Percentiles rank a stretch among this genome's conserved stretches.
Conservation (phyloP, 2,797 vertebrate species). For the Scleropages formosus region DNA sequence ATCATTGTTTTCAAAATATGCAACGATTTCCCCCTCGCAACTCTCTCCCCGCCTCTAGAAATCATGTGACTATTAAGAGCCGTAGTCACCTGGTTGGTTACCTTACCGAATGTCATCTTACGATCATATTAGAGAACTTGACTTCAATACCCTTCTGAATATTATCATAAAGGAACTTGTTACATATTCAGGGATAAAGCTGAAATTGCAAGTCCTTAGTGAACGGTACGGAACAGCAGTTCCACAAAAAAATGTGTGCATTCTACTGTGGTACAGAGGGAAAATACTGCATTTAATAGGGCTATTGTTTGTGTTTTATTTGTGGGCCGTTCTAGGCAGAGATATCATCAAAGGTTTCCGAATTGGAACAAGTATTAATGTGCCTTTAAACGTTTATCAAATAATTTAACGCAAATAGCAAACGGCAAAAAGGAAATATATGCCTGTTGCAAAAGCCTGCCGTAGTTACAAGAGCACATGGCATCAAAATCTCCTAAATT, state of each 20-base stretch:
- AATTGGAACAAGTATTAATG: too few relatives aligned
- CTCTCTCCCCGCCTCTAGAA: too few relatives aligned
- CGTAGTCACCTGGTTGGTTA: neutral
- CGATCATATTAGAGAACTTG: neutral
- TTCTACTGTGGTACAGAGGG: conserved; percentile 3
- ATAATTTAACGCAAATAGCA: too few relatives aligned
- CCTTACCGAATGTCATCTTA: neutral
- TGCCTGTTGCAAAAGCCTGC: neutral
- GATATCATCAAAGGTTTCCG: too few relatives aligned
- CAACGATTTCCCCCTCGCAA: too few relatives aligned
- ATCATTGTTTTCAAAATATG: neutral
- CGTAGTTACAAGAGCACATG: neutral
- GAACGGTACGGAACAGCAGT: neutral
- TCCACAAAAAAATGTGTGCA: neutral
- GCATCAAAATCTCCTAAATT: neutral
- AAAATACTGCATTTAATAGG: neutral
- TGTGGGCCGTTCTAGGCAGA: neutral
- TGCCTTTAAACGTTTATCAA: too few relatives aligned
- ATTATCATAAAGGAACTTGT: neutral
- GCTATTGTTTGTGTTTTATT: neutral
- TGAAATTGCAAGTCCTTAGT: neutral
- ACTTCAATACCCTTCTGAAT: neutral
- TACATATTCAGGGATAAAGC: neutral
- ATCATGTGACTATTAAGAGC: neutral
- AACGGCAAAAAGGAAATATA: too few relatives aligned